A percentile compares a stretch with the other conserved stretches of the same genome.
Evolutionary conservation across 2,888 invertebrate species (phyloP).

Genomic region (Clistopyga incitator): DNA sequence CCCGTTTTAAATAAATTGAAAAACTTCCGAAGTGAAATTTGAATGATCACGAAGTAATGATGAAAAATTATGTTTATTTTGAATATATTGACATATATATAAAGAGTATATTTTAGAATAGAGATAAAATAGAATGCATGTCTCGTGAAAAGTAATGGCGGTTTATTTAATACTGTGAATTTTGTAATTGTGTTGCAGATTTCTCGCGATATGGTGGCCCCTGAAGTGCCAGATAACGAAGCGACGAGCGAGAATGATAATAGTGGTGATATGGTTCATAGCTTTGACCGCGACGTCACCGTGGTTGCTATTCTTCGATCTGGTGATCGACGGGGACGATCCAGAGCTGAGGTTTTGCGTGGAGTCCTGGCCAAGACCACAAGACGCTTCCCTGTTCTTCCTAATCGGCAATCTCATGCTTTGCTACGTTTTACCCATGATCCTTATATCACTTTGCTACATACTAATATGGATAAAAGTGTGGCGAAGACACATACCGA

Average conservation of each 20-base stretch:
- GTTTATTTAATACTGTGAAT: neutral
- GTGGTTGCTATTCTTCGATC: conserved; percentile 95
- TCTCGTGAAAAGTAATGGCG: neutral
- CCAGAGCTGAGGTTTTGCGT: conserved; percentile 92
- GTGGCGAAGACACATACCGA: conserved; percentile 94
- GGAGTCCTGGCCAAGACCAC: conserved; percentile 94
- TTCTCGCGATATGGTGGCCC: conserved; percentile 98
- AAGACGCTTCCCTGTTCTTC: conserved; percentile 94
- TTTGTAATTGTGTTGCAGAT: conserved; percentile 88
- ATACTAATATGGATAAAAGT: conserved; percentile 96
- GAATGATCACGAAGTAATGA: too few species aligned
- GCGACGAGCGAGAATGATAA: conserved; percentile 93
- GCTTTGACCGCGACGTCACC: conserved; percentile 94
- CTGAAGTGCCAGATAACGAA: conserved; percentile 96
- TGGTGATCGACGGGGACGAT: conserved; percentile 90
- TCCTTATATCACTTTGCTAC: conserved; percentile 96
- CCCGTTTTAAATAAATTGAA: too few species aligned
- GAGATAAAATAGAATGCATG: neutral
- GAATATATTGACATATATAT: too few species aligned
- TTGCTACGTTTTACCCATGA: conserved; percentile 96
- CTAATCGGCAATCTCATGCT: conserved; percentile 94
- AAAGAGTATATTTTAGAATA: too few species aligned
- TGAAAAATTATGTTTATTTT: too few species aligned
- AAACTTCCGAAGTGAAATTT: too few species aligned
- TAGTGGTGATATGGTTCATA: conserved; percentile 95